These are phyloP conservation scores for Esox lucius DNA, from an alignment of 2,797 vertebrate genomes.

Conservation along the genomic window DNA sequence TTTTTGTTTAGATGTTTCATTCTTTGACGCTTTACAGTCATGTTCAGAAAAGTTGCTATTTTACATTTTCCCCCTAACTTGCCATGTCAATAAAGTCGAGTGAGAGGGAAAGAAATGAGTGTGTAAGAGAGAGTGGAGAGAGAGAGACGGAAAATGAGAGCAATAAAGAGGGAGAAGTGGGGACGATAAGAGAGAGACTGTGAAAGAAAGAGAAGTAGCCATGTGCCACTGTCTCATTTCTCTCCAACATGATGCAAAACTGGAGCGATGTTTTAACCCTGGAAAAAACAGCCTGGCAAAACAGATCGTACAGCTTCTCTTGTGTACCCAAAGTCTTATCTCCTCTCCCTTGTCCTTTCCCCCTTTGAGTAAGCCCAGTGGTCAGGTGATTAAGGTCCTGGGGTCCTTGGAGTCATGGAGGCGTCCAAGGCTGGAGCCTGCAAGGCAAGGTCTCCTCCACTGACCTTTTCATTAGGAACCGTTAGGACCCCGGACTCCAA, in stretches of 20 bases:
- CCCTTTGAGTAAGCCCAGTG: neutral
- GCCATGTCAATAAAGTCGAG: neutral
- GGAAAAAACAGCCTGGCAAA: too few relatives aligned
- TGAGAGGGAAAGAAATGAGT: too few relatives aligned
- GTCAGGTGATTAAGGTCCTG: neutral
- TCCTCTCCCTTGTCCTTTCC: neutral
- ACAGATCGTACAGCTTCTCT: neutral
- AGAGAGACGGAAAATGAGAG: neutral
- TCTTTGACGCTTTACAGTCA: too few relatives aligned
- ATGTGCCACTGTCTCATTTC: neutral
- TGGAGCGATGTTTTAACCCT: too few relatives aligned
- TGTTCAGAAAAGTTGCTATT: too few relatives aligned
- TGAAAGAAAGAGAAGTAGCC: too few relatives aligned
- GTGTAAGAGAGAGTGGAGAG: too few relatives aligned
- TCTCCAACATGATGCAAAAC: too few relatives aligned
- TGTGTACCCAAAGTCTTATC: neutral
- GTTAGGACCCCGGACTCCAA: conserved; percentile 62
- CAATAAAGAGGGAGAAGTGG: neutral
- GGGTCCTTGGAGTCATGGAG: neutral
- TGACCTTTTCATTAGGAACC: conserved; percentile 42
- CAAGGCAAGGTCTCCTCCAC: conserved; percentile 44
- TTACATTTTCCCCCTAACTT: too few relatives aligned
- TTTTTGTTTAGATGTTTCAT: too few relatives aligned
- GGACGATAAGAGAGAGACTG: too few relatives aligned
- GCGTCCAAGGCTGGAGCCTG: conserved; percentile 56